Evolutionary conservation across 2,797 vertebrate genomes (phyloP).

Genomic region (Notolabrus celidotus): DNA sequence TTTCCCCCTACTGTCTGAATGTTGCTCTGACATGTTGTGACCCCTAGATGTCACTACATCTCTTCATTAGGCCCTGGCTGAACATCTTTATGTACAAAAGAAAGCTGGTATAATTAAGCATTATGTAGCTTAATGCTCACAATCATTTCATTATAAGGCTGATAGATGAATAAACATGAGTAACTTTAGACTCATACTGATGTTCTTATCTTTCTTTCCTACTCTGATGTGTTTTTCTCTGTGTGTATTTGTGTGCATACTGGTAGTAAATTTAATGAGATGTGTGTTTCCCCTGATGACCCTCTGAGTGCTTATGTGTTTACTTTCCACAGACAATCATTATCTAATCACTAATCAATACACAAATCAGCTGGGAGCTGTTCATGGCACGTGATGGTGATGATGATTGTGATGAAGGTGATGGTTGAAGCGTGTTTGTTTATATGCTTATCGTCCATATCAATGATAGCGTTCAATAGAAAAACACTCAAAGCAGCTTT

Average conservation of each 20-base stretch:
- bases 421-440: neutral
- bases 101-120: neutral
- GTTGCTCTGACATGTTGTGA: neutral
- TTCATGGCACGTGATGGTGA: neutral
- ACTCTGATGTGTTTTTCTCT: neutral
- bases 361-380: conserved; percentile 41
- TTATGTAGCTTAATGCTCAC: neutral
- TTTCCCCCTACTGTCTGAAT: neutral
- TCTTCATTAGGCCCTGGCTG: neutral
- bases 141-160: neutral
- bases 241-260: conserved; percentile 1
- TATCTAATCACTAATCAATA: conserved; percentile 69
- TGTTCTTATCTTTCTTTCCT: neutral
- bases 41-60: conserved; percentile 55
- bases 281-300: conserved; percentile 50
- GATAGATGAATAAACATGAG: conserved; percentile 2
- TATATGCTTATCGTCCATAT: neutral
- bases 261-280: conserved; percentile 57
- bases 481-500: neutral
- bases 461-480: neutral
- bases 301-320: conserved; percentile 63
- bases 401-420: neutral
- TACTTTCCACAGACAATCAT: conserved; percentile 56
- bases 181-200: conserved; percentile 1
- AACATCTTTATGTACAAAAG: neutral